A percentile compares a stretch with the other conserved stretches of the same genome.
Evolutionary conservation across 2,797 vertebrate genomes (phyloP).

Genomic region (Mergus octosetaceus): DNA sequence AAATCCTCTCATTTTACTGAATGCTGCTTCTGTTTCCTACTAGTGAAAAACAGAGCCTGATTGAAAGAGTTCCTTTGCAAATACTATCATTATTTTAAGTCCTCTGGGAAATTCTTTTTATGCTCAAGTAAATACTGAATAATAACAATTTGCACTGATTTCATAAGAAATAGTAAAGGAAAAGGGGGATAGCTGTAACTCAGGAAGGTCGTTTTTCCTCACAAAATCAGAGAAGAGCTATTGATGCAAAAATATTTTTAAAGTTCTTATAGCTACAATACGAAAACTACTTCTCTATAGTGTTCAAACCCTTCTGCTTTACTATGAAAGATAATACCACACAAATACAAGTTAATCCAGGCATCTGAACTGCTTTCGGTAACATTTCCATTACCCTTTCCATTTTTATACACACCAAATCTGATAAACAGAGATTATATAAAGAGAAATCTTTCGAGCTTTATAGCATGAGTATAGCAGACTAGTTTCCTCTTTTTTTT

Average conservation of each 20-base stretch:
- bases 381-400: conserved; percentile 58
- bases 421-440: conserved; percentile 69
- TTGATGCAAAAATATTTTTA: conserved; percentile 11
- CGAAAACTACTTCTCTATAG: not conserved
- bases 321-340: conserved; percentile 37
- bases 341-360: conserved; percentile 63
- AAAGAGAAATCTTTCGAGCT: not conserved
- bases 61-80: conserved; percentile 6
- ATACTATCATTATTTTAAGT: conserved; percentile 35
- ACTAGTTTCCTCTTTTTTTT: not conserved
- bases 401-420: conserved; percentile 61
- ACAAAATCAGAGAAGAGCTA: not conserved
- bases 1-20: not conserved
- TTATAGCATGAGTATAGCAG: not conserved
- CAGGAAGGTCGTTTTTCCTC: not conserved
- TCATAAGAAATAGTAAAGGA: not conserved
- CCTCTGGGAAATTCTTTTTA: not conserved
- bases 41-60: not conserved
- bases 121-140: not conserved
- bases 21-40: not conserved
- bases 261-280: not conserved
- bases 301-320: conserved; percentile 15
- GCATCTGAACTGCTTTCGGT: conserved; percentile 44
- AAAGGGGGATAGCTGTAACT: not conserved
- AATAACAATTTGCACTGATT: not conserved